Evolutionary conservation across 2,888 invertebrate genomes (phyloP).

Genomic region (Andrena camellia): DNA sequence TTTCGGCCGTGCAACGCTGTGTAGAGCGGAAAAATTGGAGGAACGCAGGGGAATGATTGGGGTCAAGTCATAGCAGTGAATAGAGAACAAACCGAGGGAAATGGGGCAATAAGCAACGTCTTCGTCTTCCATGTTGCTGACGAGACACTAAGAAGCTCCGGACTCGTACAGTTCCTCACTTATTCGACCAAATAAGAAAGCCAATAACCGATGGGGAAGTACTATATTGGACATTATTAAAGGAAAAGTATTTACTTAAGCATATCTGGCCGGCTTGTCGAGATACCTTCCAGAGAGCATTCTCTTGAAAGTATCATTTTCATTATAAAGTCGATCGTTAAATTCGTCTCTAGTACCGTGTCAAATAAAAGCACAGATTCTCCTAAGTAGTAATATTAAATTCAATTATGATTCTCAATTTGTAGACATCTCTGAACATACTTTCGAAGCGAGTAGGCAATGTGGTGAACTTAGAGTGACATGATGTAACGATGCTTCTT

Average conservation of each 20-base stretch:
- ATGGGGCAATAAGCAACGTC: constrained; percentile 18
- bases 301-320: constrained; percentile 6
- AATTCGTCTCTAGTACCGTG: not conserved
- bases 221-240: constrained; percentile 13
- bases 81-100: not conserved
- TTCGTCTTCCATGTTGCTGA: constrained; percentile 9
- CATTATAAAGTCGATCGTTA: not conserved
- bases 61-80: not conserved
- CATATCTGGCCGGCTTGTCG: not conserved
- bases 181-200: constrained; percentile 16
- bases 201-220: constrained; percentile 11
- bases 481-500: too few species aligned
- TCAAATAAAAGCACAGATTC: not conserved
- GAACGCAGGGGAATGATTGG: not conserved
- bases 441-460: too few species aligned
- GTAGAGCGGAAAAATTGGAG: not conserved
- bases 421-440: too few species aligned
- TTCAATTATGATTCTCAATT: too few species aligned
- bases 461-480: too few species aligned
- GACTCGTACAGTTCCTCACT: not conserved
- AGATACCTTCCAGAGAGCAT: not conserved
- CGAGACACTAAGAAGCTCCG: not conserved
- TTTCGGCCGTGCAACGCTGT: not conserved
- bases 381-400: too few species aligned
- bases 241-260: constrained; percentile 25